phyloP scores from a whole-genome alignment of 2,113 vertebrate species.

The Hyaena hyaena region DNA sequence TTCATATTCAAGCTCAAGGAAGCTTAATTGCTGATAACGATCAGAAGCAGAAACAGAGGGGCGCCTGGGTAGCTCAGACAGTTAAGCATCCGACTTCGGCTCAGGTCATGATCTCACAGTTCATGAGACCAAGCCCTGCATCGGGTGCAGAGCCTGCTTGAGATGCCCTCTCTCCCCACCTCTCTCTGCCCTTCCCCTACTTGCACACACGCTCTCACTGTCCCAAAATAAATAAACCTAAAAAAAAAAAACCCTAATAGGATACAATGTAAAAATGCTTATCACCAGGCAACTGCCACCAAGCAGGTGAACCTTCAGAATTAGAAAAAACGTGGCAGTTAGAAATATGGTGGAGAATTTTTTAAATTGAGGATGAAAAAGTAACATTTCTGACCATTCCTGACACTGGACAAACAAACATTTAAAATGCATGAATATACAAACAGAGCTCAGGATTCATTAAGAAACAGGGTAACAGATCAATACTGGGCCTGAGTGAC shows the following conservation, averaged over 20 bases:
- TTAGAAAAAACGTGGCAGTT: neutral
- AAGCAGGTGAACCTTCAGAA: neutral
- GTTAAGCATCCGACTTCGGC: no score
- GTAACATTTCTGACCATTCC: neutral
- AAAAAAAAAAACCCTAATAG: neutral
- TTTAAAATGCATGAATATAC: neutral
- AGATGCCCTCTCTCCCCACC: no score
- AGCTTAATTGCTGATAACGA: neutral
- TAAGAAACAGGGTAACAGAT: neutral
- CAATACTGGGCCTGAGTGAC: neutral
- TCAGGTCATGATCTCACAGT: no score
- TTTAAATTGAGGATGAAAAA: neutral
- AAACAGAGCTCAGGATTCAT: neutral
- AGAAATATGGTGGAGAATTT: neutral
- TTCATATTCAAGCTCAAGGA: neutral
- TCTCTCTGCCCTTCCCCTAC: no score
- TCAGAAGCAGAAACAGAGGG: neutral
- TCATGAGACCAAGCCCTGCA: no score
- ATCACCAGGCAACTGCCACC: neutral
- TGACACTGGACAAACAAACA: neutral
- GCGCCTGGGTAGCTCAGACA: no score
- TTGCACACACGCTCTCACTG: no score
- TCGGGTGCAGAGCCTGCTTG: no score
- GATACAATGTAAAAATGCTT: neutral
- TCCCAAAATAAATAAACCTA: no score